Conservation (phyloP, 2,113 vertebrate species). For the Stomatorhinus ivindoensis region DNA sequence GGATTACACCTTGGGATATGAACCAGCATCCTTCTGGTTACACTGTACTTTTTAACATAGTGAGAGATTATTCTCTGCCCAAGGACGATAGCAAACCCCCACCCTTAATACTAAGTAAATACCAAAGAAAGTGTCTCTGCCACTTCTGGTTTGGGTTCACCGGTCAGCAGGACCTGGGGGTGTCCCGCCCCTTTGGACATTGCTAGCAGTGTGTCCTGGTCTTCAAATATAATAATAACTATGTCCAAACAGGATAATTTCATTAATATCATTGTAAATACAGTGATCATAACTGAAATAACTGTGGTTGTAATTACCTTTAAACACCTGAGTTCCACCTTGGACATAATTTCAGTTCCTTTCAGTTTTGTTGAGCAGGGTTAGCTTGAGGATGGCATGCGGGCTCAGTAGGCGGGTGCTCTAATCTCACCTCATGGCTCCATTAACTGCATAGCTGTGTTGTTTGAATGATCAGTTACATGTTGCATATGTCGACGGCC, state of each 20-base stretch:
- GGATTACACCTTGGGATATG: background rate
- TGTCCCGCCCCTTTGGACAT: slow-evolving; percentile 11
- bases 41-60: background rate
- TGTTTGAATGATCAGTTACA: background rate
- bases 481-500: background rate
- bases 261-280: slow-evolving; percentile 51
- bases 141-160: background rate
- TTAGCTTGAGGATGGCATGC: background rate
- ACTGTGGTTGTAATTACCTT: background rate
- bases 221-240: slow-evolving; percentile 39
- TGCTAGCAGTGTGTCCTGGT: slow-evolving; percentile 31
- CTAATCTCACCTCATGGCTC: background rate
- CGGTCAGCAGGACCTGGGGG: background rate
- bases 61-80: background rate
- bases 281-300: slow-evolving; percentile 21
- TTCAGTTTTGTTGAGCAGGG: background rate
- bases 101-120: background rate
- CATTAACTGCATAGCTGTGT: background rate
- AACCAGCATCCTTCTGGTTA: background rate
- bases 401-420: background rate
- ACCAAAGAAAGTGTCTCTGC: background rate
- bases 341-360: background rate
- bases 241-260: slow-evolving; percentile 45
- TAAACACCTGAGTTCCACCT: background rate
- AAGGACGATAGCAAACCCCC: background rate